Evolutionary conservation across 2,797 vertebrate species (phyloP).

Genomic region (Caiman crocodilus): DNA sequence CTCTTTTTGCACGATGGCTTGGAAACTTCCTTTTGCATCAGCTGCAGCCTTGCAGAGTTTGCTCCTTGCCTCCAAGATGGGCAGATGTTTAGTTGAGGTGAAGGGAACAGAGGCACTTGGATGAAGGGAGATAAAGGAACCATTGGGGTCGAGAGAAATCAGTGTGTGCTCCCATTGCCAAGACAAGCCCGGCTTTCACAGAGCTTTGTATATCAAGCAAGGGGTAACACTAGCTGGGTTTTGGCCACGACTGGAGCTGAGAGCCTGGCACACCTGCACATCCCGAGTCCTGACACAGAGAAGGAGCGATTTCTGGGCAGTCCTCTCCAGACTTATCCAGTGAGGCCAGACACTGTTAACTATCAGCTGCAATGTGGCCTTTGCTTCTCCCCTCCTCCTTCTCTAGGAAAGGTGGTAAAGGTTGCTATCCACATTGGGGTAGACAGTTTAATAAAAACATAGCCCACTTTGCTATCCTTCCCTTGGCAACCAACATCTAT

Average conservation of each 20-base stretch:
- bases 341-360: too few relatives aligned
- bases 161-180: fast-evolving
- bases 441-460: not conserved
- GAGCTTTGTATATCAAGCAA: not conserved
- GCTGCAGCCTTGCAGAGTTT: not conserved
- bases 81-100: not conserved
- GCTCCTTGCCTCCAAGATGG: conserved; percentile 26
- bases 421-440: fast-evolving
- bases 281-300: fast-evolving
- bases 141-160: not conserved
- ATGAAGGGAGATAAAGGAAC: not conserved
- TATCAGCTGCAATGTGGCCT: fast-evolving
- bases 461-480: not conserved
- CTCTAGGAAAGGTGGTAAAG: not conserved
- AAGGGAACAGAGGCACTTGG: fast-evolving
- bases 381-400: not conserved
- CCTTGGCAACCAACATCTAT: not conserved
- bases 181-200: not conserved
- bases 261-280: fast-evolving
- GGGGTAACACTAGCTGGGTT: fast-evolving
- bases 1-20: fast-evolving
- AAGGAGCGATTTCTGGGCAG: not conserved
- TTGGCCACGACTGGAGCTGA: fast-evolving
- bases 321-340: not conserved
- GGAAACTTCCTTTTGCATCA: not conserved